Evolutionary conservation across 2,888 invertebrate species (phyloP).

Genomic region (Mythimna vitellina): DNA sequence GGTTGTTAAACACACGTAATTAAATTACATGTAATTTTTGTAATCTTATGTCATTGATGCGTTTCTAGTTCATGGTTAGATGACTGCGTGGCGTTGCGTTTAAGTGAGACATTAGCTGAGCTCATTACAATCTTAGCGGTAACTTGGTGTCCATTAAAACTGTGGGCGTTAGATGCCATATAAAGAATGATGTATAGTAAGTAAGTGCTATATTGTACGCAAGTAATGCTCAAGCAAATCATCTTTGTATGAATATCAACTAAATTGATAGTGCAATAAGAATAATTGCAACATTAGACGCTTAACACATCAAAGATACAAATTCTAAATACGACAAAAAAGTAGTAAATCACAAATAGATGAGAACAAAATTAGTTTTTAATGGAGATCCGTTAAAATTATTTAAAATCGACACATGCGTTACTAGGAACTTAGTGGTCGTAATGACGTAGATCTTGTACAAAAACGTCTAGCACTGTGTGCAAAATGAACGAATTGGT

Average conservation of each 20-base stretch:
- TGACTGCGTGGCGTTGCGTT: slow-evolving; percentile 33
- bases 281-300: slow-evolving; percentile 20
- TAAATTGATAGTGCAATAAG: slow-evolving; percentile 23
- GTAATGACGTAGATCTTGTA: slow-evolving; percentile 36
- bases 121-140: slow-evolving; percentile 34
- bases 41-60: slow-evolving; percentile 66
- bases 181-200: slow-evolving; percentile 21
- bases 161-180: slow-evolving; percentile 13
- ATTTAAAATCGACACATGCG: slow-evolving; percentile 39
- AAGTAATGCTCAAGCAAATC: not conserved
- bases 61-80: slow-evolving; percentile 63
- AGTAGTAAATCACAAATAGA: slow-evolving; percentile 23
- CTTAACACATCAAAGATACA: slow-evolving; percentile 15
- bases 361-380: slow-evolving; percentile 47
- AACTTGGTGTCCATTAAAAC: slow-evolving; percentile 19
- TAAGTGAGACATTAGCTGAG: slow-evolving; percentile 49
- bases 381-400: slow-evolving; percentile 43
- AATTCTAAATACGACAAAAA: slow-evolving; percentile 35
- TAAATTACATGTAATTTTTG: slow-evolving; percentile 63
- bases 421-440: slow-evolving; percentile 26
- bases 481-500: slow-evolving; percentile 38
- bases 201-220: not conserved
- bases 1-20: slow-evolving; percentile 58
- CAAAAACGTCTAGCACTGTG: slow-evolving; percentile 35
- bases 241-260: not conserved